Evolutionary conservation across 2,888 invertebrate species (phyloP).

Genomic region (Bedellia somnulentella): DNA sequence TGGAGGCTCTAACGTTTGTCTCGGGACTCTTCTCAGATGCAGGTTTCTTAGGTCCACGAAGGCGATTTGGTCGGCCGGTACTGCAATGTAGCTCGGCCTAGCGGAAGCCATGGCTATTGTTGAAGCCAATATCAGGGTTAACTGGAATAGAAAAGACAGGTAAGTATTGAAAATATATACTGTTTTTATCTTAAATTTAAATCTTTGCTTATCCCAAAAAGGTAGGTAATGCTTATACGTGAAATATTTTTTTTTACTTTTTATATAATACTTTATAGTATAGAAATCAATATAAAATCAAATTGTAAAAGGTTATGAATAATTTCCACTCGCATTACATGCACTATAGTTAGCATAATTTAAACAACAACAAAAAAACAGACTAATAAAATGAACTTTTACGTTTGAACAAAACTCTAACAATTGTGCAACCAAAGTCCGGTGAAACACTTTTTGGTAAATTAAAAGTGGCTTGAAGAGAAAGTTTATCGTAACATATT

Average conservation of each 20-base stretch:
- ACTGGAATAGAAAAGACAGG: constrained; percentile 19
- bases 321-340: too few relatives aligned
- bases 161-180: background rate
- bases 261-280: too few relatives aligned
- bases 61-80: constrained; percentile 63
- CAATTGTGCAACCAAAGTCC: too few relatives aligned
- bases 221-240: background rate
- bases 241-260: background rate
- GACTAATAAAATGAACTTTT: too few relatives aligned
- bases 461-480: too few relatives aligned
- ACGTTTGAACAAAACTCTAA: too few relatives aligned
- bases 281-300: too few relatives aligned
- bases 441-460: too few relatives aligned
- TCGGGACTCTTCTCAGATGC: constrained; percentile 29
- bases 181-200: background rate
- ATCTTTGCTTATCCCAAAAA: background rate
- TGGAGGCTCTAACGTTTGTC: constrained; percentile 34
- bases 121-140: constrained; percentile 25
- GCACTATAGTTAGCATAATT: too few relatives aligned
- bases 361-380: too few relatives aligned
- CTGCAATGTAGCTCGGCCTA: constrained; percentile 62
- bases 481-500: too few relatives aligned
- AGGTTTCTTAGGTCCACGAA: constrained; percentile 54
- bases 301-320: too few relatives aligned
- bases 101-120: constrained; percentile 29